Evolutionary conservation across 2,113 vertebrate species (phyloP).

Genomic region (Sardina pilchardus): DNA sequence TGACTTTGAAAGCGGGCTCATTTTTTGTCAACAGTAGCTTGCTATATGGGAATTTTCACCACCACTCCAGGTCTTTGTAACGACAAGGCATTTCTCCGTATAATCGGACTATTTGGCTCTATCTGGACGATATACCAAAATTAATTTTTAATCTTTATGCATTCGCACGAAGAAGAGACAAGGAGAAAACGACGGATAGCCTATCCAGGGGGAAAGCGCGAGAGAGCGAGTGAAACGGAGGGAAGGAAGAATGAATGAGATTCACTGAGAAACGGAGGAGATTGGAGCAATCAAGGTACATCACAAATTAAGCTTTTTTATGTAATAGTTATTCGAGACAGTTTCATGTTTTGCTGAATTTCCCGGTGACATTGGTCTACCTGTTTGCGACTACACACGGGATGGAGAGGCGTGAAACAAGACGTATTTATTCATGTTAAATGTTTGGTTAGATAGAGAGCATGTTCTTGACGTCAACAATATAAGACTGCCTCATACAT

Average conservation of each 20-base stretch:
- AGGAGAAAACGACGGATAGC: constrained; percentile 60
- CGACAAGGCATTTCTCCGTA: constrained; percentile 4
- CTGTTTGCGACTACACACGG: constrained; percentile 29
- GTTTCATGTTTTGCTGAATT: constrained; percentile 33
- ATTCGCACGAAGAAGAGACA: constrained; percentile 69
- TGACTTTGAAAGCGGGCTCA: not conserved
- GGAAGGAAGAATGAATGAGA: constrained; percentile 69
- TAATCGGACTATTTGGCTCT: constrained; percentile 41
- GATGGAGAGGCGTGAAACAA: constrained; percentile 49
- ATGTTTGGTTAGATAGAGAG: constrained; percentile 49
- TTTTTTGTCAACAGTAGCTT: constrained; percentile 34
- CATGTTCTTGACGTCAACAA: constrained; percentile 50
- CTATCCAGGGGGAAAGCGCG: constrained; percentile 53
- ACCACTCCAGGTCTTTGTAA: not conserved
- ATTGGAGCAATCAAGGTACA: constrained; percentile 69
- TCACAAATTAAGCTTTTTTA: constrained; percentile 29
- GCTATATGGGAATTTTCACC: constrained; percentile 31
- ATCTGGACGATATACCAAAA: constrained; percentile 60
- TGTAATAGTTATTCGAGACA: constrained; percentile 35
- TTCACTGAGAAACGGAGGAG: constrained; percentile 63
- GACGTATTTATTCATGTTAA: constrained; percentile 59
- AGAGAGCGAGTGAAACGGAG: not conserved
- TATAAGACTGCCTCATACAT: not conserved
- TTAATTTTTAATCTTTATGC: constrained; percentile 77
- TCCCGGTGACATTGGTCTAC: constrained; percentile 32